A percentile compares a stretch with the other conserved stretches of the same genome.
phyloP scores from a whole-genome alignment of 2,888 invertebrate species.

The Euphydryas editha region DNA sequence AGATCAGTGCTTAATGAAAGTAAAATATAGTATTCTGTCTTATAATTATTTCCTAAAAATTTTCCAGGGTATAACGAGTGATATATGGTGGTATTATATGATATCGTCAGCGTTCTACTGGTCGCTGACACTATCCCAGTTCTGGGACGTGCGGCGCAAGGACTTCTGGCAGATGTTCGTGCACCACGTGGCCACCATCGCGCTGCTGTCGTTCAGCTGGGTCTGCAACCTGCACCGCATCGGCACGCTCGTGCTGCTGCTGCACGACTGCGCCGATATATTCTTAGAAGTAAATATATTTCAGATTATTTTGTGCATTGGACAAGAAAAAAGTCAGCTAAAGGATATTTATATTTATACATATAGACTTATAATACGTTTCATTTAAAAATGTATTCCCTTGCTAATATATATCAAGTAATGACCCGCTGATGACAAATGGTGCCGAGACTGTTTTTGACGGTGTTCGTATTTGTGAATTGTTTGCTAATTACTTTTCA shows the following conservation, averaged over 20 bases:
- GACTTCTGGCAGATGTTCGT: slow-evolving; percentile 99
- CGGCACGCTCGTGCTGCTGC: slow-evolving; percentile 93
- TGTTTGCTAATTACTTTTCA: too few species aligned
- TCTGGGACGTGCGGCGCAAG: slow-evolving; percentile 95
- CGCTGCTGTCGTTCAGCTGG: slow-evolving; percentile 96
- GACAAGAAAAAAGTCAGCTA: too few species aligned
- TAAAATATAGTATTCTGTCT: too few species aligned
- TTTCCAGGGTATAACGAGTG: slow-evolving; percentile 89
- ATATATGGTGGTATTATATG: slow-evolving; percentile 99
- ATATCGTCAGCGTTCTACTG: slow-evolving; percentile 97
- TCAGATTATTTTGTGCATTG: too few species aligned
- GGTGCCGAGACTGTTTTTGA: too few species aligned
- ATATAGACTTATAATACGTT: too few species aligned
- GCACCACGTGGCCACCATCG: slow-evolving; percentile 97
- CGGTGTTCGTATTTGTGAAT: too few species aligned
- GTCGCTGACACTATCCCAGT: slow-evolving; percentile 96
- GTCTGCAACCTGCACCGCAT: slow-evolving; percentile 95
- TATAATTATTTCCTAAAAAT: not conserved
- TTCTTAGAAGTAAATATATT: slow-evolving; percentile 88
- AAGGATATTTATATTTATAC: too few species aligned
- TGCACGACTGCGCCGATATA: slow-evolving; percentile 96
- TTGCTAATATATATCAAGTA: too few species aligned
- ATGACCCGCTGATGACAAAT: too few species aligned
- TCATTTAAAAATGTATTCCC: too few species aligned
- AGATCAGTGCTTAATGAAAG: too few species aligned